A percentile compares a stretch with the other conserved stretches of the same genome.
phyloP scores from a whole-genome alignment of 2,888 invertebrate genomes.

The Caenorhabditis sp. region DNA sequence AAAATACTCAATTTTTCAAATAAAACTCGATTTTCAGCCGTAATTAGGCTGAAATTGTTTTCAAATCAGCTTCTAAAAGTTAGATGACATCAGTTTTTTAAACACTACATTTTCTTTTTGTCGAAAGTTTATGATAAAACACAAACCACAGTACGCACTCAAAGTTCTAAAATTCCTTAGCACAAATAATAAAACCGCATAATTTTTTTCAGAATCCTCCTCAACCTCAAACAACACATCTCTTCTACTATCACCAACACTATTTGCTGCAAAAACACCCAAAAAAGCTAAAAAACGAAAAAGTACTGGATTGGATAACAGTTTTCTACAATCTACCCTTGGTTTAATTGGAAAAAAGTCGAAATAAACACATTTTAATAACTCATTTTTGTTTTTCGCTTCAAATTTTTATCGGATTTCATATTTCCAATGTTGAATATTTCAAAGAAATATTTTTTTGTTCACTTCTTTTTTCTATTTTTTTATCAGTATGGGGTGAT shows the following conservation, averaged over 20 bases:
- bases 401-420: background rate
- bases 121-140: too few relatives aligned
- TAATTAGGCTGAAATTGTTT: too few relatives aligned
- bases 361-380: conserved; percentile 13
- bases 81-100: too few relatives aligned
- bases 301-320: conserved; percentile 1
- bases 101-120: too few relatives aligned
- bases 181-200: too few relatives aligned
- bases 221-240: background rate
- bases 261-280: background rate
- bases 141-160: too few relatives aligned
- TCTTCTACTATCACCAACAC: background rate
- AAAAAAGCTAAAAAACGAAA: conserved; percentile 2
- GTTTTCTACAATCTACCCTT: background rate
- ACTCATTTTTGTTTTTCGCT: conserved; percentile 10
- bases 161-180: too few relatives aligned
- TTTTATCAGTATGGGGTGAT: background rate
- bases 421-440: background rate
- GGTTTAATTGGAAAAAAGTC: background rate
- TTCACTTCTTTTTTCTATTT: background rate
- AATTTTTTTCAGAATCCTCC: background rate
- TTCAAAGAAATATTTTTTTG: background rate
- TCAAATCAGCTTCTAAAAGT: too few relatives aligned
- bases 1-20: too few relatives aligned
- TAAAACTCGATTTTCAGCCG: too few relatives aligned